A percentile compares a stretch with the other conserved stretches of the same genome.
Evolutionary conservation across 2,797 vertebrate genomes (phyloP).

Genomic region (Pipistrellus pipistrellus): DNA sequence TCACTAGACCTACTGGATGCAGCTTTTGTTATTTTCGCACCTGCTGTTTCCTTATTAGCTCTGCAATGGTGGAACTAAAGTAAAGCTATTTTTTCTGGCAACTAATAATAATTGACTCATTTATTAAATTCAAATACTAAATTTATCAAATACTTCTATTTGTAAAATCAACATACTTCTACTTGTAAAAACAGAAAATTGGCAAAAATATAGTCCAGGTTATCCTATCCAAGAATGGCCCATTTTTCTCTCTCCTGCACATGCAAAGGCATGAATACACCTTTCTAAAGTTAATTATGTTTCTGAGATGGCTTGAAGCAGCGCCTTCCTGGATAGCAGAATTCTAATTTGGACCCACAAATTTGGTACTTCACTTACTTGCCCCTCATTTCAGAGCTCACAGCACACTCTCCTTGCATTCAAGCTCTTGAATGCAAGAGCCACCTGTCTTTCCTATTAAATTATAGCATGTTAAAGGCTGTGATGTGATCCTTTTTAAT

Average conservation of each 20-base stretch:
- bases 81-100: neutral
- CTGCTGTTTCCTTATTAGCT: neutral
- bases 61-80: neutral
- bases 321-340: neutral
- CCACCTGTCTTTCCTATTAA: neutral
- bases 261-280: neutral
- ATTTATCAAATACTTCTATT: neutral
- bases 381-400: neutral
- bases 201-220: neutral
- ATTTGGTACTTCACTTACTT: neutral
- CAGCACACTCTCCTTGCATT: neutral
- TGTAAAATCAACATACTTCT: constrained; percentile 23
- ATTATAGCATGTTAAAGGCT: neutral
- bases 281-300: neutral
- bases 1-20: neutral
- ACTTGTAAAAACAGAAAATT: constrained; percentile 10
- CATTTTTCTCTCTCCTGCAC: neutral
- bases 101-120: neutral
- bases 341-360: neutral
- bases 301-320: neutral
- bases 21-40: neutral
- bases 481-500: neutral
- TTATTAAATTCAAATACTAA: neutral
- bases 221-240: neutral
- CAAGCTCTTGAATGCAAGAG: neutral